Conservation (phyloP, 2,888 invertebrate species). For the Dendrolimus houi region DNA sequence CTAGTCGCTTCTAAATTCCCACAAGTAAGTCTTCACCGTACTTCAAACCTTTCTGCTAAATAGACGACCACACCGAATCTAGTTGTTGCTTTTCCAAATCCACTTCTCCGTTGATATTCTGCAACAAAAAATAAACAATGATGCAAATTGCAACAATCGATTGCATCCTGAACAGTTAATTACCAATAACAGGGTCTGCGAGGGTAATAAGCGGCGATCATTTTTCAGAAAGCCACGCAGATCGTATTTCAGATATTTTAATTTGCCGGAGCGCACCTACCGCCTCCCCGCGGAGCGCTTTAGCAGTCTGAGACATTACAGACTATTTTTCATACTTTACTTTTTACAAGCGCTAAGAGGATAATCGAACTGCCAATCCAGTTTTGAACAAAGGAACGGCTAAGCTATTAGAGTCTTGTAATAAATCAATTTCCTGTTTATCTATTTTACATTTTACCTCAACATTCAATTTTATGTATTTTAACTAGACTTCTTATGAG, state of each 20-base stretch:
- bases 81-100: too few relatives aligned
- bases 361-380: constrained; percentile 74
- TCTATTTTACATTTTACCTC: too few relatives aligned
- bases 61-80: too few relatives aligned
- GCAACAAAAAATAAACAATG: background rate
- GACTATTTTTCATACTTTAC: constrained; percentile 62
- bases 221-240: constrained; percentile 41
- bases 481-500: too few relatives aligned
- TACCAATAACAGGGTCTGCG: constrained; percentile 10
- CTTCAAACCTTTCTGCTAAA: too few relatives aligned
- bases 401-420: too few relatives aligned
- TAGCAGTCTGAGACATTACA: constrained; percentile 63
- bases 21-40: too few relatives aligned
- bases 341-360: constrained; percentile 51
- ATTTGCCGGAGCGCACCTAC: constrained; percentile 37
- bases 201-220: constrained; percentile 24
- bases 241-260: constrained; percentile 57
- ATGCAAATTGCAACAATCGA: constrained; percentile 6
- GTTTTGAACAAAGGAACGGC: constrained; percentile 45
- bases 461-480: too few relatives aligned
- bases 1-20: too few relatives aligned
- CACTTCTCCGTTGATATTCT: background rate
- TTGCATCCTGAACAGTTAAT: constrained; percentile 6
- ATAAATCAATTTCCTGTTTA: too few relatives aligned
- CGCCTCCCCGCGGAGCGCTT: constrained; percentile 57